Percentiles rank a stretch among this genome's conserved stretches.
These are phyloP conservation scores for Kuschelorhynchus macadamiae DNA, from an alignment of 2,888 invertebrate genomes.

Conservation along the genomic window DNA sequence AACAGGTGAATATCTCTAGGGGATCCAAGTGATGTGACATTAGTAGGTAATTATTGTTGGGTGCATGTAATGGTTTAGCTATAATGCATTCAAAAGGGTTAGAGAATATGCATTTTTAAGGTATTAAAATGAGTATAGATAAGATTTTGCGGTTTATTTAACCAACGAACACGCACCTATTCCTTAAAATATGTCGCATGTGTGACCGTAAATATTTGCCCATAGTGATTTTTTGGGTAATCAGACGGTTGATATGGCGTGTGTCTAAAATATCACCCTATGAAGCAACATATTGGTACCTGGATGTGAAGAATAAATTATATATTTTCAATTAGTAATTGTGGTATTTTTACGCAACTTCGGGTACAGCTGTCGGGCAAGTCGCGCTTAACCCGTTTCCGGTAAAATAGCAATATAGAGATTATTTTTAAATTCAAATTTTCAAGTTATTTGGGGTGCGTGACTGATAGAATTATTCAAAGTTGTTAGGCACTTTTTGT, in stretches of 20 bases:
- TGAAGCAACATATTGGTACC: background rate
- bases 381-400: too few relatives aligned
- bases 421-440: too few relatives aligned
- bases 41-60: too few relatives aligned
- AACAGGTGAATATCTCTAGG: too few relatives aligned
- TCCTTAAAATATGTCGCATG: conserved; percentile 27
- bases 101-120: background rate
- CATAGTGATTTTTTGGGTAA: conserved; percentile 10
- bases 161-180: conserved; percentile 12
- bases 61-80: background rate
- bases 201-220: conserved; percentile 30
- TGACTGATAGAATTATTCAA: too few relatives aligned
- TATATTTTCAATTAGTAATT: background rate
- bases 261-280: conserved; percentile 1
- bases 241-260: conserved; percentile 18
- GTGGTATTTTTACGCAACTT: background rate
- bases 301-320: background rate
- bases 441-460: too few relatives aligned
- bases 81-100: background rate
- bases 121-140: background rate
- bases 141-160: conserved; percentile 19
- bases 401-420: too few relatives aligned
- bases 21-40: too few relatives aligned
- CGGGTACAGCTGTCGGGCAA: too few relatives aligned
- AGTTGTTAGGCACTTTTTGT: too few relatives aligned